Evolutionary conservation across 2,113 vertebrate genomes (phyloP), one percentile per base, ranked within the genome.

Genomic region (Eublepharis macularius): DNA sequence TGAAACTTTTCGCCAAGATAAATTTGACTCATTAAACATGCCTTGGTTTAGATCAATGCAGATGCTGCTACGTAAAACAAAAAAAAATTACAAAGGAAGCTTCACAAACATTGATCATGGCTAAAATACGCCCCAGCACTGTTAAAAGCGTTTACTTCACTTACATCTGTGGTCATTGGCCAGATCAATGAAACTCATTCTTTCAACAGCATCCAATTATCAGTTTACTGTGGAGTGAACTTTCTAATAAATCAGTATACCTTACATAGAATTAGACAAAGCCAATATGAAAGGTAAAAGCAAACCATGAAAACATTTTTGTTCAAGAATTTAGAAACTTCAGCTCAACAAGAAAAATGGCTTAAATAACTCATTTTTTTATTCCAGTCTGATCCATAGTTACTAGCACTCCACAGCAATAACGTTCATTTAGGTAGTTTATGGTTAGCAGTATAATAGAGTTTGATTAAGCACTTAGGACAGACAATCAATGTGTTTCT

Each of bases 181-280:
- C 95, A 97, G 96, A 99, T 99, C 98, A 97, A 99, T 99, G 97
- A 98, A 98, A 97, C 97, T 97, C 98, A 98, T 99, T 98, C 97
- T 98, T 98, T 98, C 98, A 98, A 98, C 97, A 98, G 96, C 97
- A 98, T 98, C 97, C 97, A 99, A 98, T 99, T 99, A 99, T 98
- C 97, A 98, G 97, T 97, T 98, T 98, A 98, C 97, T 92, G 90
- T 96, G 96, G 96, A 97, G 94, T 91, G 93, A 96, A 95, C 93
- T 95, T 97, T 96, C 96, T 97, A 90, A 98, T 98, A 98, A 98
- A 99, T 99, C 97, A 97, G 95, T 94, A 96, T 95, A 97, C 95
- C 97, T 98, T 96, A 97, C 96, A 93, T 96, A 97, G 96, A 96
- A 97, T 96, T 93, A 94, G 90, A 96, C 94, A 94, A 92, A 89